Conservation (phyloP, 2,797 vertebrate genomes). For the Anabacerthia variegaticeps region DNA sequence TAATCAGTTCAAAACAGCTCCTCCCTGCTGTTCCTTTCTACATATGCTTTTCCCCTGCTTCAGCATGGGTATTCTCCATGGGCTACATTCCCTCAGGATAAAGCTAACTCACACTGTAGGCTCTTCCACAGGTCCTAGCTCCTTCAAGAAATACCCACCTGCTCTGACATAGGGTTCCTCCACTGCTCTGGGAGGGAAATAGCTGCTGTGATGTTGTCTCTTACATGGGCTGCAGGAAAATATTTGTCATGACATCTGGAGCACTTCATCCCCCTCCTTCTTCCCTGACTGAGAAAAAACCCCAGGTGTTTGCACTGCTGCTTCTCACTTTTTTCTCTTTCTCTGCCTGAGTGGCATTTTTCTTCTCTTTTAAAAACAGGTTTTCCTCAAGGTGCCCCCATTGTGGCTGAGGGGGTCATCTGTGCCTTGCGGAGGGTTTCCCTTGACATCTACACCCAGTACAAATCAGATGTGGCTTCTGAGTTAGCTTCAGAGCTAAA, state of each 20-base stretch:
- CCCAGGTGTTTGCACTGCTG: not conserved
- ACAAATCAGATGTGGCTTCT: not conserved
- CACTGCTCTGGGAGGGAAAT: not conserved
- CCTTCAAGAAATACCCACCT: not conserved
- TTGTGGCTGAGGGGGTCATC: not conserved
- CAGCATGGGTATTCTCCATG: not conserved
- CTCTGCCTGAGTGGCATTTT: not conserved
- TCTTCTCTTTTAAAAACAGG: not conserved
- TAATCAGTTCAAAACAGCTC: not conserved
- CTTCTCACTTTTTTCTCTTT: not conserved
- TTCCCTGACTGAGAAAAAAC: not conserved
- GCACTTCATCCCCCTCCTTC: not conserved
- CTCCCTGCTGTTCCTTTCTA: not conserved
- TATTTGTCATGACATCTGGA: not conserved
- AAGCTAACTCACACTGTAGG: not conserved
- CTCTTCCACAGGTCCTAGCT: not conserved
- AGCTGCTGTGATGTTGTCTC: not conserved
- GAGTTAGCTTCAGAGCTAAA: not conserved
- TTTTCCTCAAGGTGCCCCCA: fast-evolving
- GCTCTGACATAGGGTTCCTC: not conserved
- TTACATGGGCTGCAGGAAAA: not conserved
- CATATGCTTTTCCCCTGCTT: not conserved
- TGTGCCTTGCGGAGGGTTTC: fast-evolving
- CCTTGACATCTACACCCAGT: not conserved
- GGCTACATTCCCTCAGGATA: not conserved